Percentiles rank a stretch among this genome's conserved stretches.
Evolutionary conservation across 2,113 vertebrate genomes (phyloP).

Genomic region (Oreochromis niloticus): DNA sequence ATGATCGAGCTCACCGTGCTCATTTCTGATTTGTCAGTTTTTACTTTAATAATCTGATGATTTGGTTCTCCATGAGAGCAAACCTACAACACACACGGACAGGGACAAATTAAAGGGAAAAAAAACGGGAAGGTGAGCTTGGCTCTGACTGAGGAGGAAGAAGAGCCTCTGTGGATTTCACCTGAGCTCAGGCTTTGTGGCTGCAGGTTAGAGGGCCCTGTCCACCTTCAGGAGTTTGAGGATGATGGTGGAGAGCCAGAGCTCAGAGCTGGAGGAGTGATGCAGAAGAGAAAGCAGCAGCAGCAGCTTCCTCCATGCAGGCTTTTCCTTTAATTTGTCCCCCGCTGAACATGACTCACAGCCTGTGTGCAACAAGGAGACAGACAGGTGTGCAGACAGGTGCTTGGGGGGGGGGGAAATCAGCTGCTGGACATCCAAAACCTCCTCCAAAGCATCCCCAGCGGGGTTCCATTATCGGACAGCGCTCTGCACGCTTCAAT

Average conservation of each 20-base stretch:
- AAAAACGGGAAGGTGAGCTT: not conserved
- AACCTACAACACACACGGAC: not conserved
- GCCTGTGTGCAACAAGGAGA: not conserved
- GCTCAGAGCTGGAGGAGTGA: not conserved
- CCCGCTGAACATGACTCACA: not conserved
- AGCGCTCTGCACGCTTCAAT: accelerated
- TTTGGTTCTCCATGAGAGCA: not conserved
- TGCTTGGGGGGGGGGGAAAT: not conserved
- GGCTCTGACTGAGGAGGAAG: not conserved
- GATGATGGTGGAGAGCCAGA: not conserved
- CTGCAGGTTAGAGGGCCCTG: not conserved
- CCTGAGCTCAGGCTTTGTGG: not conserved
- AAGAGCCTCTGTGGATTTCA: not conserved
- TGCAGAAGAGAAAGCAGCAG: not conserved
- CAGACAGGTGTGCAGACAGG: not conserved
- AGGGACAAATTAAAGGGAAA: not conserved
- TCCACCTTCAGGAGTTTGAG: not conserved
- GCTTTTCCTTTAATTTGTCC: not conserved
- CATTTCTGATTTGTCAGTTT: not conserved
- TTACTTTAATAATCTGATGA: not conserved
- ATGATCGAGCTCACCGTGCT: not conserved
- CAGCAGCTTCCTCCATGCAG: not conserved
- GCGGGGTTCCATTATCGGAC: conserved; percentile 33
- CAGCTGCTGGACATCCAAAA: not conserved
- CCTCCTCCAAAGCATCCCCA: not conserved